Base-by-base conservation (phyloP, 1,140 invertebrate genomes). In the Drosophila subobscura region DNA sequence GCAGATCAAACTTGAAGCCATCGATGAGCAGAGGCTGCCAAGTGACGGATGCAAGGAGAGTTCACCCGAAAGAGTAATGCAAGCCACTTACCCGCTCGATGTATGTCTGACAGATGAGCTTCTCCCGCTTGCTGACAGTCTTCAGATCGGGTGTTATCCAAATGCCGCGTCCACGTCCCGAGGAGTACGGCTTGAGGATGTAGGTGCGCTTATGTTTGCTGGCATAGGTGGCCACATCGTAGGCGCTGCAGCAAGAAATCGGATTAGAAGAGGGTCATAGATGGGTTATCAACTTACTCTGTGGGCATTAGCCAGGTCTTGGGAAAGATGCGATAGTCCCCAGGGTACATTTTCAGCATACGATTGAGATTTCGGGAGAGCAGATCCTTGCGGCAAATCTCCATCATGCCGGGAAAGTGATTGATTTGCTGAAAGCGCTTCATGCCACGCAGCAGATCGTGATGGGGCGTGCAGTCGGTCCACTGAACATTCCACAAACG, bases 1-100 rank as follows among this genome's bases (percentile, higher is more conserved):
- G 93, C 25, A 99, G 94, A 92, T 99, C 98, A 93, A 99, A 99
- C 92, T 99, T 99, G 88, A 96, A 98, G 16, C 97, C 97, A 92
- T 99, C 97, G 40, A 99, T 97, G 0, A 99, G 93, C 84, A 97
- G 97, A 0, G 96, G 96, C 92, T 95, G 91, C 5, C 23, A 20
- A 0, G 2, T 1, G 33, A 12, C 91, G 79, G 46, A 25, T 5
- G 23, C 5, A 14, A 40, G 0, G 7, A 45, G 16, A 25, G 33
- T 37, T 14, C 3, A 14, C 51, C 10, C 5, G n/a, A 22, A 14
- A 12, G 6, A 5, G 0, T 0, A 54, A 12, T 3, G 33, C 16
- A 4, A 12, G 33, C 33, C 33, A 12, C 81, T 56, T 37, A 85
- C 81, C 92, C 93, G 94, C n/a, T 93, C 91, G 22, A 96, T 92